Evolutionary conservation across 2,888 invertebrate species (phyloP).

Genomic region (Noctuana brunneofusca): DNA sequence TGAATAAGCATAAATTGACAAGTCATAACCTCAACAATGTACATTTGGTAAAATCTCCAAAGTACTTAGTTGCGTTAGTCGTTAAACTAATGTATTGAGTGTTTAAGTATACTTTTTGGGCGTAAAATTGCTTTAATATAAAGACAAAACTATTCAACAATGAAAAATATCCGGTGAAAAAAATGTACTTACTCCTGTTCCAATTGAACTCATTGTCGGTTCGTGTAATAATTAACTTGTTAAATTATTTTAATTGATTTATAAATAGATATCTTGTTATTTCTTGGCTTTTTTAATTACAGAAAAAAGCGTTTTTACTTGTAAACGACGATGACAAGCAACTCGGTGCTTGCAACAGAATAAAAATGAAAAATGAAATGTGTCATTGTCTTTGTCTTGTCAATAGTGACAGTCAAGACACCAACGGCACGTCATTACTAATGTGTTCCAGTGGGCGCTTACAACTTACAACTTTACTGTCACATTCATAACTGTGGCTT

Average conservation of each 20-base stretch:
- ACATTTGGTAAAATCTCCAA: not conserved
- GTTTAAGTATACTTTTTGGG: not conserved
- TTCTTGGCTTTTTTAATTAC: not conserved
- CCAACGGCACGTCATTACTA: too few species aligned
- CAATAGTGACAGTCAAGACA: too few species aligned
- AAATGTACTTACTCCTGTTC: constrained; percentile 91
- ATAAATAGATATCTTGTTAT: not conserved
- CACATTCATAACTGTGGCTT: too few species aligned
- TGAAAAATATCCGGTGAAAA: constrained; percentile 8
- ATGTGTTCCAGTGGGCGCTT: too few species aligned
- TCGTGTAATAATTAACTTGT: constrained; percentile 38
- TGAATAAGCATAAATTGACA: constrained; percentile 42
- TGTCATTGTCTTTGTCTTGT: too few species aligned
- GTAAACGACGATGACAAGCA: constrained; percentile 3
- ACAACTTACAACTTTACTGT: too few species aligned
- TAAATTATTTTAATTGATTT: constrained; percentile 10
- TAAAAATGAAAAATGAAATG: too few species aligned
- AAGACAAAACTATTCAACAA: not conserved
- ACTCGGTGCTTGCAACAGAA: not conserved
- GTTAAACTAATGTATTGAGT: not conserved
- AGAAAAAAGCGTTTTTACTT: not conserved
- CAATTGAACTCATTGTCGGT: constrained; percentile 94
- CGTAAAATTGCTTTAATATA: not conserved
- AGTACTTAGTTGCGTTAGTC: not conserved
- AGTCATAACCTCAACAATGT: constrained; percentile 31